phyloP scores from a whole-genome alignment of 2,888 invertebrate genomes.

The Hedychridium roseum region DNA sequence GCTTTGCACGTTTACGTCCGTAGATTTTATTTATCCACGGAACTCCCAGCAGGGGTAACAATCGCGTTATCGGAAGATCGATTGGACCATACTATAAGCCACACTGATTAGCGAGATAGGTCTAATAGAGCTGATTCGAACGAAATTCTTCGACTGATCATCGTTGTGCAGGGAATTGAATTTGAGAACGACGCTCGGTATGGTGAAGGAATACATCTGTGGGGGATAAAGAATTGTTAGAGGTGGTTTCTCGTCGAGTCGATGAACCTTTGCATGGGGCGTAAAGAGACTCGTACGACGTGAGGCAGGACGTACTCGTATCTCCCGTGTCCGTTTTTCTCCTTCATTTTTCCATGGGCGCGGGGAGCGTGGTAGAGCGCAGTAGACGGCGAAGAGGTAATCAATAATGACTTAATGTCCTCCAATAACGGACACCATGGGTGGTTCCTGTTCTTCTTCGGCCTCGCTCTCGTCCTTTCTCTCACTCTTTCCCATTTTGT shows the following conservation, averaged over 20 bases:
- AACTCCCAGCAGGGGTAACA: conserved; percentile 23
- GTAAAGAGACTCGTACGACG: conserved; percentile 10
- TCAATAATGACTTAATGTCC: conserved; percentile 63
- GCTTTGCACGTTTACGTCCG: conserved; percentile 7
- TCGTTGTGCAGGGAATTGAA: no score
- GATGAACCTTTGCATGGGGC: conserved; percentile 19
- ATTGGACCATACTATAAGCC: no score
- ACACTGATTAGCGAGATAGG: no score
- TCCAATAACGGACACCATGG: conserved; percentile 61
- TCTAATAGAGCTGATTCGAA: no score
- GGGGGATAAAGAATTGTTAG: no score
- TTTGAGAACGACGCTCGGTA: no score
- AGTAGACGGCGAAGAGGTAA: conserved; percentile 50
- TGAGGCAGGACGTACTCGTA: conserved; percentile 39
- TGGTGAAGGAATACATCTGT: no score
- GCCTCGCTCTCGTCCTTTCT: not conserved
- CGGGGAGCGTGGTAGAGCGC: conserved; percentile 33
- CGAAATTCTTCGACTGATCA: no score
- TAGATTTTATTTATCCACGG: conserved; percentile 7
- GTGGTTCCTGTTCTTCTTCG: conserved; percentile 49
- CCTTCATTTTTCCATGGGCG: conserved; percentile 36
- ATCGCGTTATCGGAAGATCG: no score
- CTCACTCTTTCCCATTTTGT: not conserved
- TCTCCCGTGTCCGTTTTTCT: conserved; percentile 22
- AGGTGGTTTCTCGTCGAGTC: no score